Conservation (phyloP, 2,797 vertebrate species). For the Oryzias dopingdopingensis region DNA sequence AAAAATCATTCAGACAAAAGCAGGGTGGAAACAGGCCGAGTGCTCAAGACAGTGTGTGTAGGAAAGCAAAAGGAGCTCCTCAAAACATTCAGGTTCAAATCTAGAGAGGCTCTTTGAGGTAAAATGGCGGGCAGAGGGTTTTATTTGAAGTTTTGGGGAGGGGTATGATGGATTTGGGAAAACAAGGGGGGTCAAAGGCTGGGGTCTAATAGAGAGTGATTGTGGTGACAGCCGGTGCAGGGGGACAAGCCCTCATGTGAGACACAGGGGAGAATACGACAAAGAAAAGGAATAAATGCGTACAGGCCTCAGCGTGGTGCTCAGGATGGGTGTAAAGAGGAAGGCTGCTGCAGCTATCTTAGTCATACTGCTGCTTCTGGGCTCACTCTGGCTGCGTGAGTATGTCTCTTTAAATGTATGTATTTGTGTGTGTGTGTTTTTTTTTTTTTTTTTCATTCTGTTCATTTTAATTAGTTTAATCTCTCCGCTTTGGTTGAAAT, state of each 20-base stretch:
- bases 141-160: slow-evolving; percentile 44
- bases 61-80: slow-evolving; percentile 1
- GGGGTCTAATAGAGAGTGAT: slow-evolving; percentile 36
- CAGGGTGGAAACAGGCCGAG: slow-evolving; percentile 13
- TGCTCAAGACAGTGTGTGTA: background rate
- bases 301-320: slow-evolving; percentile 33
- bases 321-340: slow-evolving; percentile 76
- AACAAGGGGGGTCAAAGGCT: slow-evolving; percentile 36
- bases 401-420: slow-evolving; percentile 42
- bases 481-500: slow-evolving; percentile 45
- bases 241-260: slow-evolving; percentile 62
- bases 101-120: slow-evolving; percentile 12
- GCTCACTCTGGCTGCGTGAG: slow-evolving; percentile 79
- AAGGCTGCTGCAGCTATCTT: slow-evolving; percentile 74
- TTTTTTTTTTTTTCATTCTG: slow-evolving; percentile 6
- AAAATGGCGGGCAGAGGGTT: slow-evolving; percentile 33
- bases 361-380: slow-evolving; percentile 73
- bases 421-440: slow-evolving; percentile 5
- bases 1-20: slow-evolving; percentile 42
- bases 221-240: slow-evolving; percentile 64
- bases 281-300: slow-evolving; percentile 30
- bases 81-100: slow-evolving; percentile 11
- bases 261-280: slow-evolving; percentile 50
- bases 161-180: slow-evolving; percentile 56
- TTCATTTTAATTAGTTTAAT: slow-evolving; percentile 34